Conservation (phyloP, 2,113 vertebrate species). For the Toxotes jaculatrix region DNA sequence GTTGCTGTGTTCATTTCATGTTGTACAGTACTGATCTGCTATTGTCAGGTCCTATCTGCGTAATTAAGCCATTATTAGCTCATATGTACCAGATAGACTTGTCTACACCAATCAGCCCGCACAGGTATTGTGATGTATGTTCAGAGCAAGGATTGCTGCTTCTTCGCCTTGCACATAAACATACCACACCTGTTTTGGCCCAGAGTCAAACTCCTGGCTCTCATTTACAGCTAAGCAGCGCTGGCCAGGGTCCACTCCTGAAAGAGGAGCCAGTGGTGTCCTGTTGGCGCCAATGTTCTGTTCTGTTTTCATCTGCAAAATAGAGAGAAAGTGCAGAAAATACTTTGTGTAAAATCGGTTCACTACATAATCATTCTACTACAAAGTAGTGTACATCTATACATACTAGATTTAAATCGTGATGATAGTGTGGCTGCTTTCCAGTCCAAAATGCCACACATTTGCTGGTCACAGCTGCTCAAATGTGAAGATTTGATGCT, state of each 20-base stretch:
- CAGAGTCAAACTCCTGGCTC: conserved; percentile 39
- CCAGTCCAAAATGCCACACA: neutral
- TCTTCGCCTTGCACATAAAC: conserved; percentile 14
- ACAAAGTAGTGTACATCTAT: too few relatives aligned
- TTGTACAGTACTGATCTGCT: neutral
- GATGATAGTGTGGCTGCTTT: too few relatives aligned
- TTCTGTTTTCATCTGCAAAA: neutral
- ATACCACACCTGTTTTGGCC: conserved; percentile 19
- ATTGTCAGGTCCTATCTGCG: neutral
- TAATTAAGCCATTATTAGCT: neutral
- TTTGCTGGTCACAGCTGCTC: neutral
- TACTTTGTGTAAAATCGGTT: neutral
- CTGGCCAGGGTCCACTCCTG: conserved; percentile 36
- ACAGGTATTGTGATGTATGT: conserved; percentile 5
- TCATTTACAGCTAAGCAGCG: conserved; percentile 38
- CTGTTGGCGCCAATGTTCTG: conserved; percentile 32
- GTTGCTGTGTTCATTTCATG: neutral
- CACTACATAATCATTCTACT: neutral
- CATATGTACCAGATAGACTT: neutral
- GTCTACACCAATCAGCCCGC: conserved; percentile 16
- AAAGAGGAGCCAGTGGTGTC: conserved; percentile 42
- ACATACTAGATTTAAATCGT: too few relatives aligned
- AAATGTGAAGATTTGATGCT: neutral
- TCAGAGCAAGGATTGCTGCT: neutral
- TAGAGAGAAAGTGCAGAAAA: conserved; percentile 9